phyloP scores from a whole-genome alignment of 1,140 invertebrate species.

The Sinonovacula constricta region DNA sequence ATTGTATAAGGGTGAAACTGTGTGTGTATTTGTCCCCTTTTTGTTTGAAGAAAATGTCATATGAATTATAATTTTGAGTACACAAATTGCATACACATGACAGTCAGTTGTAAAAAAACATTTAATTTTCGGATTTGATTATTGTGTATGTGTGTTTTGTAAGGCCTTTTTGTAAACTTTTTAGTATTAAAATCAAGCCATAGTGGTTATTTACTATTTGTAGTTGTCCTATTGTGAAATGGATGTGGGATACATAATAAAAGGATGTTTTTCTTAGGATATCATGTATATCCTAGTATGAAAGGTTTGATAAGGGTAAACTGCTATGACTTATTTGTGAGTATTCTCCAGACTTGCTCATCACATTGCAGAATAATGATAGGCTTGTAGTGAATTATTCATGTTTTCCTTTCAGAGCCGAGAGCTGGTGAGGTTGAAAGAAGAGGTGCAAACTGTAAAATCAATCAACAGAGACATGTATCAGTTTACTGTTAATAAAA shows the following conservation, averaged over 20 bases:
- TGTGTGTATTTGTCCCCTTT: no score
- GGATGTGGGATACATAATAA: background rate
- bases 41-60: no score
- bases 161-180: no score
- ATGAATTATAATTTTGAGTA: no score
- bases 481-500: conserved; percentile 77
- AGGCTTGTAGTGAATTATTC: background rate
- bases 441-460: conserved; percentile 79
- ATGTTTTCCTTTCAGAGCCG: conserved; percentile 18
- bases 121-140: no score
- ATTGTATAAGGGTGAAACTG: no score
- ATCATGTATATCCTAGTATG: background rate
- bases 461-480: conserved; percentile 80
- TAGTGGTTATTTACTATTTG: no score
- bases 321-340: background rate
- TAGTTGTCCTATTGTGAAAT: background rate
- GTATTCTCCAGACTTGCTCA: background rate
- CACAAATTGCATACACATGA: no score
- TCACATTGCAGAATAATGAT: background rate
- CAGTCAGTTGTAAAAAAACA: no score
- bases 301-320: background rate
- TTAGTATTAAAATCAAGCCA: no score
- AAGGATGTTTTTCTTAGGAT: background rate
- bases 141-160: no score
- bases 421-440: conserved; percentile 66